phyloP scores from a whole-genome alignment of 2,888 invertebrate genomes.

The Nomada ferruginata region DNA sequence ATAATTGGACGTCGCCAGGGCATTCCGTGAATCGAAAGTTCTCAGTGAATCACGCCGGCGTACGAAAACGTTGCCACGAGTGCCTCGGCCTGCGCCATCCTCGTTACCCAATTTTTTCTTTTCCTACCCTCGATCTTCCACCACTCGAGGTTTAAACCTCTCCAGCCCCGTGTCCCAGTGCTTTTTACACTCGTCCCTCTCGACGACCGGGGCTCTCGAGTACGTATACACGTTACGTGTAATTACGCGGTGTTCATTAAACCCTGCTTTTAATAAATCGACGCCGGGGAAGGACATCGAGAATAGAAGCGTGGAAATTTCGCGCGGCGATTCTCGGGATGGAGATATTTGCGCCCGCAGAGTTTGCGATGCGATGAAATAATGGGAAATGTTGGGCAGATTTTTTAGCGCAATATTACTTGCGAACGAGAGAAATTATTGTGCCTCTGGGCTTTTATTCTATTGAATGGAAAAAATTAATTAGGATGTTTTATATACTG shows the following conservation, averaged over 20 bases:
- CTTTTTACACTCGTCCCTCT: not conserved
- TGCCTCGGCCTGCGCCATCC: slow-evolving; percentile 13
- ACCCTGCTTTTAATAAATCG: slow-evolving; percentile 18
- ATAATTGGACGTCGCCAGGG: not conserved
- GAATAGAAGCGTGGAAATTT: not conserved
- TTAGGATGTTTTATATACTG: no score
- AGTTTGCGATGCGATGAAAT: no score
- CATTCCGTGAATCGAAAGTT: slow-evolving; percentile 1
- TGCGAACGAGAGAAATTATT: no score
- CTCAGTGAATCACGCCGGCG: not conserved
- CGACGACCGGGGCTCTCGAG: slow-evolving; percentile 8
- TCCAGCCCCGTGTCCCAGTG: slow-evolving; percentile 3
- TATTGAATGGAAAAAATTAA: no score
- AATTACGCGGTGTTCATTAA: slow-evolving; percentile 20
- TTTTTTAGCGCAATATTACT: no score
- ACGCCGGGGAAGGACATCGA: not conserved
- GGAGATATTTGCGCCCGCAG: not conserved
- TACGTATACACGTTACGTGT: not conserved
- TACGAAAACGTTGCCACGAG: not conserved
- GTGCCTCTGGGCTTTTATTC: no score
- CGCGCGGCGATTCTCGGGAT: not conserved
- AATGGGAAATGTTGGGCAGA: no score
- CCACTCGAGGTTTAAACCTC: slow-evolving; percentile 25
- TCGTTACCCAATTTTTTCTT: slow-evolving; percentile 26
- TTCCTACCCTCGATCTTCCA: not conserved